phyloP scores from a whole-genome alignment of 2,113 vertebrate species.

The Cephalopterus ornatus region DNA sequence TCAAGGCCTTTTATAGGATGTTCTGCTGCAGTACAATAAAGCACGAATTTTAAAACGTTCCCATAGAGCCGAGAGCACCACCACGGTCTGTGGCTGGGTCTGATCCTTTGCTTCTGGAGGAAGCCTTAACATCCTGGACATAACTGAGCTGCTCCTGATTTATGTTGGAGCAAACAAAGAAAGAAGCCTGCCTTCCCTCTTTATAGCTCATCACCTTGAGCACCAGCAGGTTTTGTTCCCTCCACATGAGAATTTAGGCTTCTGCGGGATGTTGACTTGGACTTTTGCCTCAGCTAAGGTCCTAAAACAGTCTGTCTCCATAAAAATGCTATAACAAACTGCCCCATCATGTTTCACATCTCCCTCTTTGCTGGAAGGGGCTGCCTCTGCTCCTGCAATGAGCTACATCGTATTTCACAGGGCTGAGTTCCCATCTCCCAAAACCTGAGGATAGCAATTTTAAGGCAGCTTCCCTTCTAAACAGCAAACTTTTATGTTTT shows the following conservation, averaged over 20 bases:
- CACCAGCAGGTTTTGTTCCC: not conserved
- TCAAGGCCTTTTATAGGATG: not conserved
- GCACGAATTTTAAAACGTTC: not conserved
- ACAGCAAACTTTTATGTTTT: not conserved
- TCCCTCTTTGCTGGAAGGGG: not conserved
- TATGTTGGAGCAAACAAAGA: not conserved
- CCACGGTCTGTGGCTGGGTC: not conserved
- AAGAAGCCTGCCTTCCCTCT: not conserved
- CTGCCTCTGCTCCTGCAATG: not conserved
- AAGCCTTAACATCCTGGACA: not conserved
- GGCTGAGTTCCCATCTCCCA: not conserved
- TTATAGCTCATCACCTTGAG: not conserved
- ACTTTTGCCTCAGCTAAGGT: not conserved
- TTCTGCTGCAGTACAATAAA: not conserved
- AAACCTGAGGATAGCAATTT: not conserved
- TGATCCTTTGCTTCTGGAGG: not conserved
- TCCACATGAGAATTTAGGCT: not conserved
- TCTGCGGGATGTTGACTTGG: not conserved
- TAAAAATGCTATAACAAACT: not conserved
- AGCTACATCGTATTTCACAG: not conserved
- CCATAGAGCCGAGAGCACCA: not conserved
- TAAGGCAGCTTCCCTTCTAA: not conserved
- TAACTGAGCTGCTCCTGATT: not conserved
- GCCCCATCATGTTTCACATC: not conserved
- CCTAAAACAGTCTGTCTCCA: not conserved